Base-by-base conservation (phyloP, 23 tunicate species). In the Trididemnum nubilum region DNA sequence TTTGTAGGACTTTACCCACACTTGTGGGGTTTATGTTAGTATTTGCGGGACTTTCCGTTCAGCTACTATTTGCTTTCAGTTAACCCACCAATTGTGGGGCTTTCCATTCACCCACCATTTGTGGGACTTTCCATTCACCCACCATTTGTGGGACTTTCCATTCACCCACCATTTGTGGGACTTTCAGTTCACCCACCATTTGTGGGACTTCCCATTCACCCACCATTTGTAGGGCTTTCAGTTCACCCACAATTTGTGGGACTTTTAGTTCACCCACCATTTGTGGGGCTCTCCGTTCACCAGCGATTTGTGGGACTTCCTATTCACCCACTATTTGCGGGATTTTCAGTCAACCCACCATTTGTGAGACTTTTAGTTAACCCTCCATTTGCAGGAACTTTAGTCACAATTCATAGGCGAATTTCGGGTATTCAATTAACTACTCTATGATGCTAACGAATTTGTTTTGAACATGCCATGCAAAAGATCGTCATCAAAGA, bases 311-410 rank as follows among this genome's bases (percentile, higher is more conserved):
- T 61, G 69, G 69, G 69, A 23, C 30, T 26, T 61, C 30, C 4
- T 61, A 23, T 61, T 61, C 69, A 61, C 69, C 69, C 69, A 61
- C 74, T 5, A 69, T 69, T 69, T 69, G 74, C 32, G 74, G 74
- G 74, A 33, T n/a, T 34, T 69, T 32, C 4, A 5, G 7, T 33
- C n/a, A 12, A 30, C 38, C 39, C 36, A 69, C 74, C 29, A 33
- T 30, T 33, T 69, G 74, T 69, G 74, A n/a, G 38, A 15, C 21
- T 32, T 30, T 29, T 3, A 3, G 7, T 61, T 61, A 15, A 21
- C 37, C 74, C 36, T 5, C 74, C 12, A 69, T 33, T 30, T 33
- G 74, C 32, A n/a, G n/a, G 37, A 15, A 69, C 3, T 61, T 30
- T 5, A 30, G 7, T n/a, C 74, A 69, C 37, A 61, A 44, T 44